Conservation (phyloP, 2,113 vertebrate species). For the Pleuronectes platessa region DNA sequence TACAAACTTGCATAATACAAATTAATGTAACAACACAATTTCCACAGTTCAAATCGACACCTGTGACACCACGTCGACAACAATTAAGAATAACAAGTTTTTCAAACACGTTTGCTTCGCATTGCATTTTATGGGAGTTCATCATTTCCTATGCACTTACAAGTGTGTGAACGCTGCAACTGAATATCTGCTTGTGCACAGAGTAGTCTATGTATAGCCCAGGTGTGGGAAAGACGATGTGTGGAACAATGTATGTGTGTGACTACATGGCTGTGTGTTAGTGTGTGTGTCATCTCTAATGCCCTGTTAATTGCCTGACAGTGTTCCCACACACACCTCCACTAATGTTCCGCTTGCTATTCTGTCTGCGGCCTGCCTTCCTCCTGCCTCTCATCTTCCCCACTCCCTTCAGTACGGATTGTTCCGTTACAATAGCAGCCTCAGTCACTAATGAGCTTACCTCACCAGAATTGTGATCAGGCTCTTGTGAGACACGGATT, state of each 20-base stretch:
- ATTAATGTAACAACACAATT: background rate
- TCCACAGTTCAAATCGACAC: background rate
- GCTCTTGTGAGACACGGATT: constrained; percentile 36
- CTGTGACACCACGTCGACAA: background rate
- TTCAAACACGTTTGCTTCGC: background rate
- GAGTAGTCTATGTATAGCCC: background rate
- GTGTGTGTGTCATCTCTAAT: constrained; percentile 66
- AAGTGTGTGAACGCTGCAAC: background rate
- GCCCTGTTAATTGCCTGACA: constrained; percentile 92
- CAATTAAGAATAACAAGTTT: background rate
- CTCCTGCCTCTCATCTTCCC: constrained; percentile 27
- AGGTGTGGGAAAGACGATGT: background rate
- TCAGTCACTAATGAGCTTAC: constrained; percentile 87
- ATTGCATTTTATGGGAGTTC: background rate
- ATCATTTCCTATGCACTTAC: background rate
- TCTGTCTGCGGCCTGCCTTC: constrained; percentile 86
- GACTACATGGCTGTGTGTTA: constrained; percentile 8
- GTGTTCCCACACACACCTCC: constrained; percentile 95
- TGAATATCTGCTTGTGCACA: background rate
- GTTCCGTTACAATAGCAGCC: constrained; percentile 87
- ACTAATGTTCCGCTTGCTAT: constrained; percentile 98
- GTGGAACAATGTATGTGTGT: constrained; percentile 20
- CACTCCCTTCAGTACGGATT: constrained; percentile 81
- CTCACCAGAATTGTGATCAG: constrained; percentile 82
- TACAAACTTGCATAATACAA: background rate